phyloP scores from a whole-genome alignment of 1,140 invertebrate genomes.

The Panulirus ornatus region DNA sequence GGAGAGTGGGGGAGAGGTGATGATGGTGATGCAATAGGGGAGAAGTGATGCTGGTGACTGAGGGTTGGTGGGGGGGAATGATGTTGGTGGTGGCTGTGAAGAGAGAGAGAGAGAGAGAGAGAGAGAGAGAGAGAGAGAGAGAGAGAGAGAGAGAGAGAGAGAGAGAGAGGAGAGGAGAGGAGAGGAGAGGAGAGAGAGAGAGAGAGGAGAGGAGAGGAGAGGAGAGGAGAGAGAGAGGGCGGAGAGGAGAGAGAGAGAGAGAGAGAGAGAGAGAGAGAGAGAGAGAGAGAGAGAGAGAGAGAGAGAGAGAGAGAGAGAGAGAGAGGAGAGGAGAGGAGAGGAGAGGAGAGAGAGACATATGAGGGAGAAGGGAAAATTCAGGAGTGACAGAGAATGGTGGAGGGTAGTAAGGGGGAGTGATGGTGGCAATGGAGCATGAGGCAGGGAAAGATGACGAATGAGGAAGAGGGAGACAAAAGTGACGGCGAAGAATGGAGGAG shows the following conservation, averaged over 20 bases:
- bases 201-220: neutral
- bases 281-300: constrained; percentile 24
- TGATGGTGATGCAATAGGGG: no score
- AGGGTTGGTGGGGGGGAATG: neutral
- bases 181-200: neutral
- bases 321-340: neutral
- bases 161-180: neutral
- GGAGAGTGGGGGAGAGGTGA: no score
- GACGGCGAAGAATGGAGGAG: neutral
- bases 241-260: neutral
- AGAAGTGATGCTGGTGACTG: neutral
- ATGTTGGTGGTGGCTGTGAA: neutral
- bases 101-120: no score
- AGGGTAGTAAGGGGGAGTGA: neutral
- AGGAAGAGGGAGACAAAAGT: neutral
- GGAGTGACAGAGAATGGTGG: no score
- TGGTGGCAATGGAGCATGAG: neutral
- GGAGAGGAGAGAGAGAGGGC: no score
- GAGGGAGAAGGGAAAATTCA: neutral
- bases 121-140: neutral
- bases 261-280: constrained; percentile 6
- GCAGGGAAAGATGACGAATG: neutral
- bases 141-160: neutral
- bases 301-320: constrained; percentile 33
- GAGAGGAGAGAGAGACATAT: neutral